These are phyloP conservation scores for Fragariocoptes setiger DNA, from an alignment of 1,140 invertebrate genomes.

Conservation along the genomic window DNA sequence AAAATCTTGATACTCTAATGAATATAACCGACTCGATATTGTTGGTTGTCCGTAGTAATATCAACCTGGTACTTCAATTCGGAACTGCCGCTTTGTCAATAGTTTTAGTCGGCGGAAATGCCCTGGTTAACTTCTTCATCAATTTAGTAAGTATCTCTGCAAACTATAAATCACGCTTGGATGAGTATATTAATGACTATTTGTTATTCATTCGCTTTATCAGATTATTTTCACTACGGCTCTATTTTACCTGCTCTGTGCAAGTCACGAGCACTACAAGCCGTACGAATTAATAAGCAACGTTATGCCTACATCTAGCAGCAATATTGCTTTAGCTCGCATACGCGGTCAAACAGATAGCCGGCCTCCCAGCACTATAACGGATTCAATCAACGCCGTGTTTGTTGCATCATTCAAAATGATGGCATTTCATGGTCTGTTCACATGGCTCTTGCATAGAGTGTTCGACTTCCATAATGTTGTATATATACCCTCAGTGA, in stretches of 20 bases:
- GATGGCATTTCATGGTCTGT: conserved; percentile 78
- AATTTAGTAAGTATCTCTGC: conserved; percentile 5
- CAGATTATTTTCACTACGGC: conserved; percentile 84
- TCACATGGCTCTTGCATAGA: conserved; percentile 88
- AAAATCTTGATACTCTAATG: conserved; percentile 62
- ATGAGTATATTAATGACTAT: conserved; percentile 2
- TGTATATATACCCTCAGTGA: conserved; percentile 67
- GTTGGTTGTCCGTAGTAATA: conserved; percentile 62
- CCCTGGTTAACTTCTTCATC: conserved; percentile 7
- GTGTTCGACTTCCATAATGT: conserved; percentile 61
- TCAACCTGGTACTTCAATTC: conserved; percentile 54
- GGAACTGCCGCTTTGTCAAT: conserved; percentile 53
- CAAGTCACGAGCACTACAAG: conserved; percentile 57
- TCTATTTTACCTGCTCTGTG: conserved; percentile 68
- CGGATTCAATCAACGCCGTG: conserved; percentile 36
- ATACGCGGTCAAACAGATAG: conserved; percentile 8
- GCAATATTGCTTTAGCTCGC: conserved; percentile 12
- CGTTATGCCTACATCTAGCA: conserved; percentile 29
- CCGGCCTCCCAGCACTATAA: conserved; percentile 40
- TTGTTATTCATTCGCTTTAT: conserved; percentile 14
- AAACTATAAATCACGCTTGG: not conserved
- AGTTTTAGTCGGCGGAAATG: conserved; percentile 39
- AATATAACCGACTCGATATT: conserved; percentile 72
- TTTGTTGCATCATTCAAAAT: conserved; percentile 86
- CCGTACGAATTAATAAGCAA: conserved; percentile 49